Conservation (phyloP, 2,113 vertebrate genomes). For the Octodon degus region DNA sequence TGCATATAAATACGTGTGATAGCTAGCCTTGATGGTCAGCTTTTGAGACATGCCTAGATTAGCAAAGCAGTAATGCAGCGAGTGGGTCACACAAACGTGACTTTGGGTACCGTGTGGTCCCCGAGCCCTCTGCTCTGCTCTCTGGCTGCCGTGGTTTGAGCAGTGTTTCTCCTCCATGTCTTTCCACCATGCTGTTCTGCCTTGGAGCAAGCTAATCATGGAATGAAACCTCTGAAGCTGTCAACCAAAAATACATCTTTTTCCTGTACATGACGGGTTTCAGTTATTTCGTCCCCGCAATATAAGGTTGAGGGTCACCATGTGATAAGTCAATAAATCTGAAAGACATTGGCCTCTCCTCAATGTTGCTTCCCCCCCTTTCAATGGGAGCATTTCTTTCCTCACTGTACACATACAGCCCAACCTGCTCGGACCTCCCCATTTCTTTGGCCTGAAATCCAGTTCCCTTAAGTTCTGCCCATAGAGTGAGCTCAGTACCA, state of each 20-base stretch:
- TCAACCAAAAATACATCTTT: neutral
- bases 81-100: neutral
- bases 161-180: neutral
- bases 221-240: neutral
- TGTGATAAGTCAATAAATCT: neutral
- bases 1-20: neutral
- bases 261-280: neutral
- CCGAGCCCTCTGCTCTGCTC: neutral
- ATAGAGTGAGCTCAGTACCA: accelerated
- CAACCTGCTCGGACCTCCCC: too few relatives aligned
- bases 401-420: neutral
- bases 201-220: neutral
- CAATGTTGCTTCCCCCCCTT: neutral
- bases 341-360: neutral
- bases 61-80: neutral
- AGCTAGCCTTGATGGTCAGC: neutral
- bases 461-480: too few relatives aligned
- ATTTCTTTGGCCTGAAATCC: neutral
- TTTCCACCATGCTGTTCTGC: neutral
- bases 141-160: neutral
- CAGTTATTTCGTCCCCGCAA: neutral
- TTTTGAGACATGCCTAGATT: neutral
- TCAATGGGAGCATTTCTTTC: neutral
- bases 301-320: neutral
- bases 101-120: neutral